Percentiles rank a stretch among this genome's conserved stretches.
These are phyloP conservation scores for Cariama cristata DNA, from an alignment of 2,113 vertebrate genomes.

Conservation along the genomic window DNA sequence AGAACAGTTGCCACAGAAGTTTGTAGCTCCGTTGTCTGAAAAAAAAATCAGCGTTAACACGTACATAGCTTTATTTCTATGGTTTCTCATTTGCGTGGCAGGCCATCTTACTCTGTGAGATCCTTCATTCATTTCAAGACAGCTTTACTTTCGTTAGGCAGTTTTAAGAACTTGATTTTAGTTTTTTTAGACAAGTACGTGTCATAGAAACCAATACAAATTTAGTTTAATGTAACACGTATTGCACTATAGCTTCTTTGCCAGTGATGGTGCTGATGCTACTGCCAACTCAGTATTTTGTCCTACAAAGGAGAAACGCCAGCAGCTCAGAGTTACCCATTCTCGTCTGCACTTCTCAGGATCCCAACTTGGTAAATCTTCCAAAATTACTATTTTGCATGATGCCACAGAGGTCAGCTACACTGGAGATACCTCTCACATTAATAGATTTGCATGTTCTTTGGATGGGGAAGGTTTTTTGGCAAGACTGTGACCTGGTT, in stretches of 20 bases:
- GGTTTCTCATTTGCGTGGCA: neutral
- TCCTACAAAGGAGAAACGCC: neutral
- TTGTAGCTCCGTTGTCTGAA: neutral
- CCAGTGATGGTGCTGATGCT: neutral
- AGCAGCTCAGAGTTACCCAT: neutral
- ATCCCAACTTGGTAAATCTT: neutral
- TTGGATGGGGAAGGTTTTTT: neutral
- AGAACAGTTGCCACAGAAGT: neutral
- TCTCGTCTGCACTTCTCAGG: neutral
- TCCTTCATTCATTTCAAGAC: neutral
- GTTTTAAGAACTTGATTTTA: neutral
- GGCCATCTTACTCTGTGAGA: neutral
- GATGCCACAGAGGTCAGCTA: neutral
- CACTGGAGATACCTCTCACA: neutral
- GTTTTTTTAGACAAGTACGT: neutral
- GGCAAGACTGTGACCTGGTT: neutral
- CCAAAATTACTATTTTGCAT: neutral
- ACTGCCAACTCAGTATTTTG: neutral
- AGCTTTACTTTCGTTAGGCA: neutral
- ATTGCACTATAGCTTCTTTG: neutral
- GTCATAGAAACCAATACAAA: neutral
- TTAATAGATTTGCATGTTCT: neutral
- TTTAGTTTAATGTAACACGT: neutral
- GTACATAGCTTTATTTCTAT: neutral
- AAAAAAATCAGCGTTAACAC: rapidly evolving